A percentile compares a stretch with the other conserved stretches of the same genome.
Conservation (phyloP, 2,888 invertebrate species). For the Tenthredo livida region DNA sequence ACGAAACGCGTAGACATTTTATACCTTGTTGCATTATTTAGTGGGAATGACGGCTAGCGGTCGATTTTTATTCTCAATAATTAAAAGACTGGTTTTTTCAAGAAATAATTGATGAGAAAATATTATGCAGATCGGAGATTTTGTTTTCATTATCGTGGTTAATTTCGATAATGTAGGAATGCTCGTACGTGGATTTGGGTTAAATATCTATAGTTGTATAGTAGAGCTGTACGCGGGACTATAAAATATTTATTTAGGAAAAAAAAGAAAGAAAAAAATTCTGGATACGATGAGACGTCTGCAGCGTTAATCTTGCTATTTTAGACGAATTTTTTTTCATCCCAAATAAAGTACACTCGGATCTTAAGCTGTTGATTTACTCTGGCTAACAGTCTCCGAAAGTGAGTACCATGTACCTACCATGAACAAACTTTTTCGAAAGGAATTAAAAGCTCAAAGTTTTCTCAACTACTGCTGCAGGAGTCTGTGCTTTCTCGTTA, state of each 20-base stretch:
- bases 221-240: background rate
- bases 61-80: background rate
- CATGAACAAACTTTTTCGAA: background rate
- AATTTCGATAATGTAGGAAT: background rate
- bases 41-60: background rate
- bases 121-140: background rate
- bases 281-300: background rate
- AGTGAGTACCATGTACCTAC: background rate
- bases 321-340: background rate
- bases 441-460: conserved; percentile 33
- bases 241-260: background rate
- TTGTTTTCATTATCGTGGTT: background rate
- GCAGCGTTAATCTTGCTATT: background rate
- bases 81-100: background rate
- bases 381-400: background rate
- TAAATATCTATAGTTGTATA: background rate
- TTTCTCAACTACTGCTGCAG: conserved; percentile 15
- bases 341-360: background rate
- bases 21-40: background rate
- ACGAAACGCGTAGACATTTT: background rate
- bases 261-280: background rate
- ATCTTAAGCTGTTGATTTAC: conserved; percentile 17
- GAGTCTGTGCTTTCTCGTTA: background rate
- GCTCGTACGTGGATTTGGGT: background rate
- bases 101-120: background rate